A percentile compares a stretch with the other conserved stretches of the same genome.
phyloP scores from a whole-genome alignment of 2,797 vertebrate species.

The Oceanodroma leucorhoa region DNA sequence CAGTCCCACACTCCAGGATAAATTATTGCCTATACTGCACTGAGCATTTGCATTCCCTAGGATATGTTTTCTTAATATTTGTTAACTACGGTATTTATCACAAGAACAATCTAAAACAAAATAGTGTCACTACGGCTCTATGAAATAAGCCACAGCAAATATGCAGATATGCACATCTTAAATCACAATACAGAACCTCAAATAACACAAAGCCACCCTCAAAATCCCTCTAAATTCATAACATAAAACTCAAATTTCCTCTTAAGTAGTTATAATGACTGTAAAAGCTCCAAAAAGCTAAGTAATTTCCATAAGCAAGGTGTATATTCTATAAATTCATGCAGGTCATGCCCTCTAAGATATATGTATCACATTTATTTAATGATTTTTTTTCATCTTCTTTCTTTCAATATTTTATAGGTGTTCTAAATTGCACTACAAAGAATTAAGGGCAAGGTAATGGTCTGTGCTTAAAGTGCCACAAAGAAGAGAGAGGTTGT shows the following conservation, averaged over 20 bases:
- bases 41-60: background rate
- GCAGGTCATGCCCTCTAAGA: background rate
- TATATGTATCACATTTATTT: background rate
- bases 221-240: background rate
- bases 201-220: background rate
- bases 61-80: background rate
- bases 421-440: background rate
- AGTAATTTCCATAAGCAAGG: background rate
- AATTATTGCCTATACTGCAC: background rate
- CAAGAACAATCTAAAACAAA: background rate
- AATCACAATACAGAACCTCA: background rate
- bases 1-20: background rate
- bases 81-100: background rate
- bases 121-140: background rate
- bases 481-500: background rate
- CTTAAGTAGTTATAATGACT: background rate
- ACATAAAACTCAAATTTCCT: background rate
- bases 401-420: constrained; percentile 8
- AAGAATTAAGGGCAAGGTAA: constrained; percentile 17
- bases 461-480: constrained; percentile 13
- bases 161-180: background rate
- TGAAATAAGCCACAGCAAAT: background rate
- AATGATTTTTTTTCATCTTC: background rate
- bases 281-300: background rate
- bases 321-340: constrained; percentile 3